Conservation (phyloP, 2,888 invertebrate species). For the Cybosia mesomella region DNA sequence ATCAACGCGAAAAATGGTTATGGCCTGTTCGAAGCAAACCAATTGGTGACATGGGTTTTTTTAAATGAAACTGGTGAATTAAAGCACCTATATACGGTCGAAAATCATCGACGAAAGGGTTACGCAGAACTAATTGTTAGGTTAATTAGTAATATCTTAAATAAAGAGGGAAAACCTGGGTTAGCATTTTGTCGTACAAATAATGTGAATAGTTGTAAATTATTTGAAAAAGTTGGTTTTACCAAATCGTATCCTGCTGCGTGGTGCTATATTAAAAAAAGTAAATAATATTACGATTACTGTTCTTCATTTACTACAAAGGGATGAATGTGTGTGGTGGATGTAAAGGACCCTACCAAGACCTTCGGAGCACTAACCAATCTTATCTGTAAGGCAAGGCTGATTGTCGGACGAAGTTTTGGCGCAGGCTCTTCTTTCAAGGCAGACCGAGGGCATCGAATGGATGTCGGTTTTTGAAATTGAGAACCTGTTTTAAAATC, state of each 20-base stretch:
- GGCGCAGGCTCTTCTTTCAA: too few species aligned
- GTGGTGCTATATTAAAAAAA: slow-evolving; percentile 50
- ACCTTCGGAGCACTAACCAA: too few species aligned
- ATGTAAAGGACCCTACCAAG: too few species aligned
- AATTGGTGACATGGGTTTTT: slow-evolving; percentile 61
- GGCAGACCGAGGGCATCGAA: too few species aligned
- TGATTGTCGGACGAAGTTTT: too few species aligned
- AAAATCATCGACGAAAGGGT: slow-evolving; percentile 61
- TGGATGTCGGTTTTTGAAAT: too few species aligned
- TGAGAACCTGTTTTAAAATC: too few species aligned
- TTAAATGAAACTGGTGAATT: slow-evolving; percentile 64
- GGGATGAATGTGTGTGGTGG: too few species aligned
- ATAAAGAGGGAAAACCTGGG: slow-evolving; percentile 54
- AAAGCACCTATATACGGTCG: slow-evolving; percentile 63
- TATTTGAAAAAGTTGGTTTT: slow-evolving; percentile 63
- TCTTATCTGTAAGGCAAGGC: too few species aligned
- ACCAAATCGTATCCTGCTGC: slow-evolving; percentile 39
- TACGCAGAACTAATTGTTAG: slow-evolving; percentile 62
- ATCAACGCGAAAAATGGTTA: slow-evolving; percentile 59
- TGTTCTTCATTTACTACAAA: slow-evolving; percentile 1
- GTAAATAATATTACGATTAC: background rate
- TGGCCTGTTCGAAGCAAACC: slow-evolving; percentile 57
- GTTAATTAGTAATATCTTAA: slow-evolving; percentile 56
- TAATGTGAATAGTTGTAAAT: slow-evolving; percentile 55
- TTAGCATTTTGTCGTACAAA: slow-evolving; percentile 57